phyloP scores from a whole-genome alignment of 2,888 invertebrate species.

The Trichacis sp. region DNA sequence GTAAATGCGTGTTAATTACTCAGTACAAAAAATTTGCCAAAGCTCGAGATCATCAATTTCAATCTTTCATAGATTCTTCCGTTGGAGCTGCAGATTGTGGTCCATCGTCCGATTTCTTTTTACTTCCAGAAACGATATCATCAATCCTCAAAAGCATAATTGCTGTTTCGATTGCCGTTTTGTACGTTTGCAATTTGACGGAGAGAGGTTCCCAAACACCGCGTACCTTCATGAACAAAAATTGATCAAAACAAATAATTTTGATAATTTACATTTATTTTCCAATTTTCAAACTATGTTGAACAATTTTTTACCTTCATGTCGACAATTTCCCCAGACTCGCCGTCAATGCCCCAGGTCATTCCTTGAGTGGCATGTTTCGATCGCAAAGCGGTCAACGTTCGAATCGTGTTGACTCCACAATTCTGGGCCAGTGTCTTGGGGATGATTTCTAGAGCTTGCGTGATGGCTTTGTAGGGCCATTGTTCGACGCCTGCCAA shows the following conservation, averaged over 20 bases:
- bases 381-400: conserved; percentile 92
- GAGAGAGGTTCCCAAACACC: conserved; percentile 97
- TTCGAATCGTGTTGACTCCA: conserved; percentile 96
- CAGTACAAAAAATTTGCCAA: too few species aligned
- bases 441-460: conserved; percentile 97
- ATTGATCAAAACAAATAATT: too few species aligned
- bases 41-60: conserved; percentile 37
- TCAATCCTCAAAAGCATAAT: conserved; percentile 96
- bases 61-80: conserved; percentile 72
- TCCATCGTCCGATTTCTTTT: conserved; percentile 80
- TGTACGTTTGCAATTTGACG: conserved; percentile 93
- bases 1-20: too few species aligned
- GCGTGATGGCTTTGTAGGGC: conserved; percentile 94
- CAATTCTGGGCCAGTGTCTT: conserved; percentile 98
- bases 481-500: conserved; percentile 84
- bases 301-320: too few species aligned
- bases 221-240: too few species aligned
- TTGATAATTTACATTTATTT: too few species aligned
- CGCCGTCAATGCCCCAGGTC: conserved; percentile 96
- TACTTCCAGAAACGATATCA: conserved; percentile 97
- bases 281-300: too few species aligned
- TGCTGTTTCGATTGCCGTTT: conserved; percentile 90
- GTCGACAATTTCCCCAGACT: conserved; percentile 91
- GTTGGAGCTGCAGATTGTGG: conserved; percentile 71
- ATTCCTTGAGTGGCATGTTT: conserved; percentile 84